Percentiles rank a stretch among this genome's conserved stretches.
Conservation (phyloP, 1,140 invertebrate genomes). For the Paraescarpia echinospica region DNA sequence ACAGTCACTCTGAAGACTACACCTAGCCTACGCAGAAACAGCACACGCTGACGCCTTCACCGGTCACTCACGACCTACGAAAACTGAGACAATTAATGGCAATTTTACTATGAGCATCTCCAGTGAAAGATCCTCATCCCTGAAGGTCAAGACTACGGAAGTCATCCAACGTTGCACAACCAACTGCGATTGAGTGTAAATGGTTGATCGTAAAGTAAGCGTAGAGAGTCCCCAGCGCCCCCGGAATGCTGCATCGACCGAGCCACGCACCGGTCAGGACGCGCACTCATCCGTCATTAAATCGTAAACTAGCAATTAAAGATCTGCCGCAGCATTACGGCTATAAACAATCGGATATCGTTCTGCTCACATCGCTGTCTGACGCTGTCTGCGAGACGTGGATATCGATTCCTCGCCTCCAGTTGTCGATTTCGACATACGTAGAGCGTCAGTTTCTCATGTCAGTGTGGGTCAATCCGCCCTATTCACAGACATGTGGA, state of each 20-base stretch:
- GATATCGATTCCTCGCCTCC: neutral
- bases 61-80: no score
- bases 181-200: neutral
- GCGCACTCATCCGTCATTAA: neutral
- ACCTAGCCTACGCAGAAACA: no score
- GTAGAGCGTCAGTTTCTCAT: neutral
- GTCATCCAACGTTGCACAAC: neutral
- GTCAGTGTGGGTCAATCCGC: neutral
- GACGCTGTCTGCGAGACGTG: neutral
- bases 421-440: neutral
- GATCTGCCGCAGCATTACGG: neutral
- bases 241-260: neutral
- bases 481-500: neutral
- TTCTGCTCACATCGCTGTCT: neutral
- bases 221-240: neutral
- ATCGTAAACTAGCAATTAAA: slow-evolving; percentile 1
- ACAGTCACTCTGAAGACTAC: no score
- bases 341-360: neutral
- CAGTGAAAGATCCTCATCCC: neutral
- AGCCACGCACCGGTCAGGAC: neutral
- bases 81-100: neutral
- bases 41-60: no score
- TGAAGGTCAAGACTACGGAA: neutral
- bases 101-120: neutral
- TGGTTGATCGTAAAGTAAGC: neutral